phyloP scores from a whole-genome alignment of 2,797 vertebrate genomes.

The Spinibarbus caldwelli region DNA sequence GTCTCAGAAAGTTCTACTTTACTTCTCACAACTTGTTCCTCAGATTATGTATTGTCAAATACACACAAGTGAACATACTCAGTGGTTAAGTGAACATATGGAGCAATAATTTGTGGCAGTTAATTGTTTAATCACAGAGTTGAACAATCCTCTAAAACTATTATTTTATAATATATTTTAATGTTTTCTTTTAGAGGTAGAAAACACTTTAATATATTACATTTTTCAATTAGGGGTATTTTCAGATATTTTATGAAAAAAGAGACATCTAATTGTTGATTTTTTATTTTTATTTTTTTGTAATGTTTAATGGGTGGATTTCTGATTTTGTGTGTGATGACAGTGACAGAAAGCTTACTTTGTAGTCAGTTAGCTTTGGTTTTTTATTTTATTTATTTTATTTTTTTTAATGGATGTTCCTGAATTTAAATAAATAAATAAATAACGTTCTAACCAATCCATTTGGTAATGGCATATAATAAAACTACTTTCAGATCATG shows the following conservation, averaged over 20 bases:
- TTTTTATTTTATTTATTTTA: too few relatives aligned
- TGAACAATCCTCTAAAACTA: not conserved
- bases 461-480: not conserved
- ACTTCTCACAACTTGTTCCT: not conserved
- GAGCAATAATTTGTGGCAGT: not conserved
- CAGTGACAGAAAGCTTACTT: not conserved
- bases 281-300: too few relatives aligned
- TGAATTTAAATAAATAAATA: not conserved
- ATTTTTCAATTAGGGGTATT: not conserved
- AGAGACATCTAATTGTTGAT: not conserved
- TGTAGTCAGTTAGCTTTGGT: too few relatives aligned
- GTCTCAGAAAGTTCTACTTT: conserved; percentile 5
- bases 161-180: not conserved
- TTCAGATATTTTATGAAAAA: not conserved
- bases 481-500: not conserved
- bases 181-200: not conserved
- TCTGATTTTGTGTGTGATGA: not conserved
- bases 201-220: not conserved
- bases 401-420: too few relatives aligned
- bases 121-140: not conserved
- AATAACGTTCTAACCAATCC: not conserved
- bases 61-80: not conserved
- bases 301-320: not conserved
- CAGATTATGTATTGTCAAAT: not conserved
- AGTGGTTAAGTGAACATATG: not conserved